These are phyloP conservation scores for Ahaetulla prasina DNA, from an alignment of 2,113 vertebrate genomes.

Conservation along the genomic window DNA sequence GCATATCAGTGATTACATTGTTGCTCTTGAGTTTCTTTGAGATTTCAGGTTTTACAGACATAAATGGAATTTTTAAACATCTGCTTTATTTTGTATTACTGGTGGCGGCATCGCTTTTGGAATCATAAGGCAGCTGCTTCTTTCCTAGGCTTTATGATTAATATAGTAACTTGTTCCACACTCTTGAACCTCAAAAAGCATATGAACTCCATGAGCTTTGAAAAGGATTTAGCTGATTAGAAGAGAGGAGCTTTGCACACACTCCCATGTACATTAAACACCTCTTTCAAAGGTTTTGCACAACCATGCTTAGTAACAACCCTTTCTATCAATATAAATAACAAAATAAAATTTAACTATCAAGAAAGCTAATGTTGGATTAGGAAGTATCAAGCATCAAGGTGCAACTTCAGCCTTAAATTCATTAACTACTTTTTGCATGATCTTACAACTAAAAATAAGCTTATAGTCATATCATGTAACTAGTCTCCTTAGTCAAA, in stretches of 20 bases:
- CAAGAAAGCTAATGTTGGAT: slow-evolving; percentile 22
- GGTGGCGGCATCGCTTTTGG: rapidly evolving
- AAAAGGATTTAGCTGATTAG: neutral
- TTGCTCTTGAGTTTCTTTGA: neutral
- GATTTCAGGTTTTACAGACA: neutral
- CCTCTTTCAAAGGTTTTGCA: neutral
- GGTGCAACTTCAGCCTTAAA: slow-evolving; percentile 46
- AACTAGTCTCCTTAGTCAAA: slow-evolving; percentile 61
- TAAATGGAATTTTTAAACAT: neutral
- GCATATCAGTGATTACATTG: neutral
- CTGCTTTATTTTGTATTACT: neutral
- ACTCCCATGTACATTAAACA: neutral
- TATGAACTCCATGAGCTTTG: neutral
- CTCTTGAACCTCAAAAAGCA: neutral
- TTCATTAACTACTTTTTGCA: slow-evolving; percentile 52
- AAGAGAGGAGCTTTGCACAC: neutral
- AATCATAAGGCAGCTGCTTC: neutral
- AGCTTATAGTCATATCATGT: slow-evolving; percentile 61
- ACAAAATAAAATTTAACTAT: slow-evolving; percentile 21
- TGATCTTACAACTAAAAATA: slow-evolving; percentile 55
- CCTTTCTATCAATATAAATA: slow-evolving; percentile 18
- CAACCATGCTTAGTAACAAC: neutral
- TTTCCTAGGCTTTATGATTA: neutral
- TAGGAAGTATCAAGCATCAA: slow-evolving; percentile 33
- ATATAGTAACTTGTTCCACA: neutral